Conservation (phyloP, 2,797 vertebrate species). For the Sciurus carolinensis region DNA sequence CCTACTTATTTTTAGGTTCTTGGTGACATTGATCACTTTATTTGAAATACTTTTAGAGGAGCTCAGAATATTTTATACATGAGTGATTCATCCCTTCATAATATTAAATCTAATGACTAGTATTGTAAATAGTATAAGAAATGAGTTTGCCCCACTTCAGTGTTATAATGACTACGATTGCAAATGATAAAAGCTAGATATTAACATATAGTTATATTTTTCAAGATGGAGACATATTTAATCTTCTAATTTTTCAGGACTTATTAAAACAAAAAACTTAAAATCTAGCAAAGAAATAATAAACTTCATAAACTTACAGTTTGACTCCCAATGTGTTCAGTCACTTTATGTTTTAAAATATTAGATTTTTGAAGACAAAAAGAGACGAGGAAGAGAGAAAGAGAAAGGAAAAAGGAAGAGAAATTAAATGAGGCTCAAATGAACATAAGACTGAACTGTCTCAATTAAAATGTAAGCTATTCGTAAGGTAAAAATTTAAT, state of each 20-base stretch:
- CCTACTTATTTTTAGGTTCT: conserved; percentile 8
- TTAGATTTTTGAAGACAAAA: background rate
- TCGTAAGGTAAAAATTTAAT: background rate
- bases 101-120: background rate
- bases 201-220: background rate
- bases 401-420: background rate
- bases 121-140: background rate
- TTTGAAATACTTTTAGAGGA: background rate
- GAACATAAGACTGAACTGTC: background rate
- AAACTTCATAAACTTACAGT: background rate
- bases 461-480: background rate
- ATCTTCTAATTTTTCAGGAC: background rate
- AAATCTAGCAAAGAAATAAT: background rate
- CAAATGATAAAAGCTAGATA: background rate
- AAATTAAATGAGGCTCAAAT: background rate
- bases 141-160: background rate
- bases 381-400: background rate
- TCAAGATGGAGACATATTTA: background rate
- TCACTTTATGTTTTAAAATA: background rate
- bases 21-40: background rate
- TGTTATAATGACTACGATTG: background rate
- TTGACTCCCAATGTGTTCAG: background rate
- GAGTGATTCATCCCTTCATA: background rate
- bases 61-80: background rate
- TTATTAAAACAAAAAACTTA: background rate